Percentiles rank a stretch among this genome's conserved stretches.
phyloP scores from a whole-genome alignment of 2,797 vertebrate species.

The Enteromius mattozi region DNA sequence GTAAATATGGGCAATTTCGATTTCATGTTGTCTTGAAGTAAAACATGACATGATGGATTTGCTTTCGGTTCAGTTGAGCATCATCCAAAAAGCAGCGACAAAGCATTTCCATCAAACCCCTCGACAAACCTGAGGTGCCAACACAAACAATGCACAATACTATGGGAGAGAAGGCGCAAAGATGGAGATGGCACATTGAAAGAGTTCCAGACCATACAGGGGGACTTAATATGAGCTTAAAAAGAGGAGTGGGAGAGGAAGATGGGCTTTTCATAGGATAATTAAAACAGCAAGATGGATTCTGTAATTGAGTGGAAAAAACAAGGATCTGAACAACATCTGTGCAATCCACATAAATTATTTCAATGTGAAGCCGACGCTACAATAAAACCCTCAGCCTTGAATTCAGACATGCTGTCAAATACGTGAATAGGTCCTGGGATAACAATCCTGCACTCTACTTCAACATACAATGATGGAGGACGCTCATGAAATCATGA shows the following conservation, averaged over 20 bases:
- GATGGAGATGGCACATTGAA: slow-evolving; percentile 68
- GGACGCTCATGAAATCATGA: neutral
- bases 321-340: slow-evolving; percentile 82
- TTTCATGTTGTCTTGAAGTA: slow-evolving; percentile 18
- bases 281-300: slow-evolving; percentile 85
- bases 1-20: slow-evolving; percentile 28
- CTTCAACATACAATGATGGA: slow-evolving; percentile 54
- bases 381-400: slow-evolving; percentile 78
- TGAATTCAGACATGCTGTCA: slow-evolving; percentile 77
- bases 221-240: slow-evolving; percentile 76
- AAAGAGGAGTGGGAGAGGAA: slow-evolving; percentile 75
- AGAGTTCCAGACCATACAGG: slow-evolving; percentile 68
- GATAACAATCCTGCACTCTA: slow-evolving; percentile 70
- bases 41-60: slow-evolving; percentile 39
- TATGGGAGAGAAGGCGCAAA: slow-evolving; percentile 46
- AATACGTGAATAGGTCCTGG: slow-evolving; percentile 65
- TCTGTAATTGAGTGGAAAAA: slow-evolving; percentile 85
- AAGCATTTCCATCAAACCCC: slow-evolving; percentile 51
- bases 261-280: slow-evolving; percentile 82
- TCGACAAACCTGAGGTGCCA: slow-evolving; percentile 55
- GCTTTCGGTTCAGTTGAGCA: slow-evolving; percentile 29
- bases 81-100: slow-evolving; percentile 39
- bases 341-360: slow-evolving; percentile 84
- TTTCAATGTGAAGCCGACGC: slow-evolving; percentile 79
- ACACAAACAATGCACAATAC: slow-evolving; percentile 57